Evolutionary conservation across 2,888 invertebrate species (phyloP).

Genomic region (Aspidapion aeneum): DNA sequence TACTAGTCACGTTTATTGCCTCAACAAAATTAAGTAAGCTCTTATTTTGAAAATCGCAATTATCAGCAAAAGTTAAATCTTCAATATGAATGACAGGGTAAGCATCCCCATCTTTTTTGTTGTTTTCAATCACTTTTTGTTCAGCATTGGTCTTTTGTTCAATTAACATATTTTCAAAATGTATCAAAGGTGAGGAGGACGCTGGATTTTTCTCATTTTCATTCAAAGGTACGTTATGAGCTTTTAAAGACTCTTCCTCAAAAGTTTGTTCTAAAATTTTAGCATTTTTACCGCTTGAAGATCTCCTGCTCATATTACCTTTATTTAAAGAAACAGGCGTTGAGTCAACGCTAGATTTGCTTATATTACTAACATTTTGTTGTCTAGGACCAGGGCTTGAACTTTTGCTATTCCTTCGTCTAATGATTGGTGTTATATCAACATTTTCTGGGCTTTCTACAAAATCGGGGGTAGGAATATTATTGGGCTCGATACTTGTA

Average conservation of each 20-base stretch:
- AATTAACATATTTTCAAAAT: neutral
- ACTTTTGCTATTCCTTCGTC: neutral
- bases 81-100: slow-evolving; percentile 13
- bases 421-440: neutral
- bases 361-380: neutral
- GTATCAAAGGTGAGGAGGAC: neutral
- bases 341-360: neutral
- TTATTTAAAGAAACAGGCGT: neutral
- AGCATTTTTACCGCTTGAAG: neutral
- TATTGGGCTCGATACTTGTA: neutral
- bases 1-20: slow-evolving; percentile 22
- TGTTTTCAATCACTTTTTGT: neutral
- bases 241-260: neutral
- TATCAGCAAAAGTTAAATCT: slow-evolving; percentile 18
- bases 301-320: neutral
- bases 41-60: slow-evolving; percentile 18
- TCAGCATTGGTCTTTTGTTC: neutral
- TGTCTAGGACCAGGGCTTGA: neutral
- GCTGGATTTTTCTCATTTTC: neutral
- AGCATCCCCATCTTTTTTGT: neutral
- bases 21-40: slow-evolving; percentile 25
- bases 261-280: neutral
- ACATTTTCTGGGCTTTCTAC: neutral
- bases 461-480: neutral
- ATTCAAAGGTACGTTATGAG: neutral